Base-by-base conservation (phyloP, 2,888 invertebrate species). In the Congeria kusceri region DNA sequence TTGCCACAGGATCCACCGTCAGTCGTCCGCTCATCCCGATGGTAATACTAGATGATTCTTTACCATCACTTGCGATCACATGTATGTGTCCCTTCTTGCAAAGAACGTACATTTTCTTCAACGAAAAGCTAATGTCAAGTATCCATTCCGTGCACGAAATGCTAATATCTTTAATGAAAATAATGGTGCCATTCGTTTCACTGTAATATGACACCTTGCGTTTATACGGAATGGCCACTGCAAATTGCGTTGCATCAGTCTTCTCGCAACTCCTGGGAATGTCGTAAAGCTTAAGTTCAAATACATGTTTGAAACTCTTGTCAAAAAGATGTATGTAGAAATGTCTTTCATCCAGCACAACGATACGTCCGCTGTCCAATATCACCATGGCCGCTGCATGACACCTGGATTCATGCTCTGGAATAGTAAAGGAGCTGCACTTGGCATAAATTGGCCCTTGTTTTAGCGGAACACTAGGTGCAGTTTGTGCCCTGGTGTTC, bases 81-180 rank as follows among this genome's bases (percentile, higher is more conserved):
- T 82, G 82, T n/a, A 82, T 44, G 23, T 82, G 72, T 4, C 78
- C 78, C 11, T 49, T 70, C 39, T 82, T 82, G 39, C 82, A 82
- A 18, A 82, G 59, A 11, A 69, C 69, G 39, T 73, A 78, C 15
- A 75, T n/a, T 23, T 64, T n/a, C 7, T 61, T 47, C 18, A 66
- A 64, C 1, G 69, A 59, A 61, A 67, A 77, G 15, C 62, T 65
- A 9, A 82, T 61, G 44, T 70, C 78, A 39, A 63, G 72, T 3
- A 82, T 66, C 82, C 82, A 82, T 58, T 76, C 72, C 23, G 56
- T n/a, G 32, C 82, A 78, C n/a, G 66, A 67, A 23, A 78, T 58
- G 23, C 25, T 58, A 13, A 76, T 66, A 27, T 76, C 78, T 23
- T 59, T 61, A 23, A 57, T 44, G 5, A 57, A 66, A 11, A 63